phyloP scores from a whole-genome alignment of 2,113 vertebrate genomes.

The Ramphastos sulfuratus region DNA sequence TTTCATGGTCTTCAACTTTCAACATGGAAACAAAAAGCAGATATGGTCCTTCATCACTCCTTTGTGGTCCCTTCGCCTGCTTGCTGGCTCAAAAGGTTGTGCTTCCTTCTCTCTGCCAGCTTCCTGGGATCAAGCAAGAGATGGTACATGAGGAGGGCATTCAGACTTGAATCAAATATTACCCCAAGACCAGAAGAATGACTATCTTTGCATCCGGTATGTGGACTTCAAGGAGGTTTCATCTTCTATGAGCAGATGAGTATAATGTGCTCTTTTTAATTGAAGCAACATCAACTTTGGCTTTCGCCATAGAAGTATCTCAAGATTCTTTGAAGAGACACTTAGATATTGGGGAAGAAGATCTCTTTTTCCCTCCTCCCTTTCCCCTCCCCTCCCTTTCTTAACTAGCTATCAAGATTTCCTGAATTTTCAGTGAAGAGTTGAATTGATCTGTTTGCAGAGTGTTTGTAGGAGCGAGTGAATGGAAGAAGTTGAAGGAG shows the following conservation, averaged over 20 bases:
- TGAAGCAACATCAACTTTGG: constrained; percentile 26
- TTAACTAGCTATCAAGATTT: not conserved
- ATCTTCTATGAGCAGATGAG: constrained; percentile 68
- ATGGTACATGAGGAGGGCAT: constrained; percentile 57
- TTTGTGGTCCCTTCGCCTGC: constrained; percentile 46
- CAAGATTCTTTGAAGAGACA: not conserved
- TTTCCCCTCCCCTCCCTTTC: too few species aligned
- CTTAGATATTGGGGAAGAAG: not conserved
- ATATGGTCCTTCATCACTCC: constrained; percentile 43
- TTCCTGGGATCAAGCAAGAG: constrained; percentile 60
- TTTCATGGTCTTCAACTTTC: constrained; percentile 25
- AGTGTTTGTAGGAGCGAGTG: not conserved
- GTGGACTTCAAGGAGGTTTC: constrained; percentile 64
- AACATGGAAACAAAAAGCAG: not conserved
- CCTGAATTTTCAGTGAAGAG: not conserved
- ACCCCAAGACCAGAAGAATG: constrained; percentile 55
- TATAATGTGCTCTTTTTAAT: constrained; percentile 64
- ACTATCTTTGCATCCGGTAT: constrained; percentile 45
- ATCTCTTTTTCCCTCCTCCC: not conserved
- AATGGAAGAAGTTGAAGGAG: not conserved
- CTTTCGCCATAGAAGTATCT: not conserved
- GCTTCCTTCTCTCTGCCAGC: constrained; percentile 70
- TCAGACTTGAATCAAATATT: constrained; percentile 61
- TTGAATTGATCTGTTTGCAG: not conserved
- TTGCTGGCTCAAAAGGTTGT: constrained; percentile 64